phyloP scores from a whole-genome alignment of 2,113 vertebrate genomes.

The Mugil cephalus region DNA sequence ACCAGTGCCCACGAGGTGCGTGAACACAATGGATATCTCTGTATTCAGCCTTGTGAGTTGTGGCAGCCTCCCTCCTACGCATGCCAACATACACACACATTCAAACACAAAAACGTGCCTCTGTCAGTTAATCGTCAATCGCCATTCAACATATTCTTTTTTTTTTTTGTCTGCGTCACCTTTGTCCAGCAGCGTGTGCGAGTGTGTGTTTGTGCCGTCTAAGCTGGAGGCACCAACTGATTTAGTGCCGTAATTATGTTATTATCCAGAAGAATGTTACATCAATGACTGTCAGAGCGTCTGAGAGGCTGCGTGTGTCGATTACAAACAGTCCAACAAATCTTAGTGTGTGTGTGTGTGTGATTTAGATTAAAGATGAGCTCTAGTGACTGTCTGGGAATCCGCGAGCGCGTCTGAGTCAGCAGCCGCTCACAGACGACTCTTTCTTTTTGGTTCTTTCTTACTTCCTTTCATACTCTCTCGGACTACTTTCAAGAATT shows the following conservation, averaged over 20 bases:
- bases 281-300: constrained; percentile 46
- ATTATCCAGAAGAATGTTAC: constrained; percentile 63
- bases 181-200: constrained; percentile 8
- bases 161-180: not conserved
- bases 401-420: constrained; percentile 69
- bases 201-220: constrained; percentile 7
- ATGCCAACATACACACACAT: not conserved
- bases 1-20: constrained; percentile 49
- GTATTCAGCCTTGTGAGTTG: constrained; percentile 50
- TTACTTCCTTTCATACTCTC: not conserved
- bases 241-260: constrained; percentile 66
- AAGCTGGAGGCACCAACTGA: constrained; percentile 39
- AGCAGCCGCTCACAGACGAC: constrained; percentile 54
- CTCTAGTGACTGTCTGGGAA: constrained; percentile 13
- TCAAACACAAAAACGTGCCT: not conserved
- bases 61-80: constrained; percentile 22
- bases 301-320: constrained; percentile 26
- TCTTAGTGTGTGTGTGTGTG: constrained; percentile 1
- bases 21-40: constrained; percentile 69
- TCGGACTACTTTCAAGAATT: not conserved
- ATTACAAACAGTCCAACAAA: constrained; percentile 25
- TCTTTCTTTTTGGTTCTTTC: constrained; percentile 4
- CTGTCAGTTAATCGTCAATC: not conserved
- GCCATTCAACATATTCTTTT: not conserved
- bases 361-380: constrained; percentile 22